These are phyloP conservation scores for Datnioides undecimradiatus DNA, from an alignment of 2,113 vertebrate genomes.

Conservation along the genomic window DNA sequence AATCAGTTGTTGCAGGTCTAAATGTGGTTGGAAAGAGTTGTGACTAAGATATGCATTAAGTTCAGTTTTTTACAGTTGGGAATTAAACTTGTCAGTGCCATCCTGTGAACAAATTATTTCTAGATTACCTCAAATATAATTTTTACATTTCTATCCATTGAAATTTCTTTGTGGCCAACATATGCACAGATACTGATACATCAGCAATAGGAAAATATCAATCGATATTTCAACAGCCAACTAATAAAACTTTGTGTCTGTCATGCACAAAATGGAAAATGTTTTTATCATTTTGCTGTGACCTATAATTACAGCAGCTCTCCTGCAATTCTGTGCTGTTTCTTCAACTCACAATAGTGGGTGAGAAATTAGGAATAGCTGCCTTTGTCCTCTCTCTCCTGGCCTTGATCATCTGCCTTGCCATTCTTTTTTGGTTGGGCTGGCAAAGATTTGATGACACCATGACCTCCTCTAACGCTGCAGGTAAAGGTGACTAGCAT, in stretches of 20 bases:
- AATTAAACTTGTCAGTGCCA: neutral
- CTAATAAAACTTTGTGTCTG: neutral
- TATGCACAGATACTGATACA: neutral
- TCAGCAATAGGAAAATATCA: neutral
- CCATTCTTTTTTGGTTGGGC: constrained; percentile 28
- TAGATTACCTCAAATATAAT: neutral
- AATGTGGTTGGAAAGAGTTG: neutral
- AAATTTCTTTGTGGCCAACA: neutral
- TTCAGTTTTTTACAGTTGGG: neutral
- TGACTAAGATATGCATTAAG: neutral
- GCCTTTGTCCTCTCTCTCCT: constrained; percentile 53
- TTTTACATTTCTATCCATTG: neutral
- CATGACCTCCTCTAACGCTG: neutral
- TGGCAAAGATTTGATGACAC: neutral
- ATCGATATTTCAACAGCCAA: neutral
- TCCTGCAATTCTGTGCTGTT: constrained; percentile 1
- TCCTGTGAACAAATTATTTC: neutral
- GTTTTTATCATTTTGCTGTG: neutral
- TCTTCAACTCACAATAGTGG: constrained; percentile 6
- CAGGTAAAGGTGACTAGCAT: constrained; percentile 49
- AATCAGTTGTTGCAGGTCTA: neutral
- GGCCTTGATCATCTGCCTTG: constrained; percentile 31
- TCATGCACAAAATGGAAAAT: neutral
- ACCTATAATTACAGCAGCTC: neutral
- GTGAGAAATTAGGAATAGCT: constrained; percentile 49